Percentiles rank a stretch among this genome's conserved stretches.
phyloP scores from a whole-genome alignment of 2,113 vertebrate genomes.

The Sorex araneus region DNA sequence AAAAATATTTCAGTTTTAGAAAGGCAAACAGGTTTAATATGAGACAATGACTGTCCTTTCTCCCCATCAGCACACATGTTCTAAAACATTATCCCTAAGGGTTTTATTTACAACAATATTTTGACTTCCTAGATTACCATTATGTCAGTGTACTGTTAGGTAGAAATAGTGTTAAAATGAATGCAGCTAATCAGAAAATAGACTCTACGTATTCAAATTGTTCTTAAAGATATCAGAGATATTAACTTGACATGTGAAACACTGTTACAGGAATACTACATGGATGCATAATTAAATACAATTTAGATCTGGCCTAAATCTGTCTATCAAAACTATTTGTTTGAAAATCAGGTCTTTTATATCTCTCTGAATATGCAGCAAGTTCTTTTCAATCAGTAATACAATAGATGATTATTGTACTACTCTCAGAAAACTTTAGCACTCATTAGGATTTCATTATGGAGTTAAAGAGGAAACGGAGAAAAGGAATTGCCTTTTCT shows the following conservation, averaged over 20 bases:
- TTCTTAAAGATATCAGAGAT: conserved; percentile 75
- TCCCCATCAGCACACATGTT: not conserved
- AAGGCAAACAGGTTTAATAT: conserved; percentile 61
- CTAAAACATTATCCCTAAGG: conserved; percentile 40
- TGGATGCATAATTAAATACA: conserved; percentile 78
- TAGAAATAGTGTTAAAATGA: conserved; percentile 68
- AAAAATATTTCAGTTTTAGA: conserved; percentile 61
- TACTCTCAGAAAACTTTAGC: conserved; percentile 79
- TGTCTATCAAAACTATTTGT: conserved; percentile 77
- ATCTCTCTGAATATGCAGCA: conserved; percentile 75
- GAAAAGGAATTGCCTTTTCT: conserved; percentile 70
- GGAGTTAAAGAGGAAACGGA: conserved; percentile 76
- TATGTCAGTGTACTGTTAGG: conserved; percentile 42
- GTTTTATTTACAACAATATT: conserved; percentile 78
- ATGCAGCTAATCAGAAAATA: conserved; percentile 69
- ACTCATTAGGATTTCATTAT: conserved; percentile 82
- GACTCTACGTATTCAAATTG: conserved; percentile 58
- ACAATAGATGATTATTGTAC: conserved; percentile 81
- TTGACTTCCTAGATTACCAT: conserved; percentile 69
- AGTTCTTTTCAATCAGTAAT: conserved; percentile 84
- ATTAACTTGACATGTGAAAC: conserved; percentile 76
- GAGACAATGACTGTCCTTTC: not conserved
- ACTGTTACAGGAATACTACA: conserved; percentile 60
- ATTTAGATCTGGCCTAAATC: conserved; percentile 79
- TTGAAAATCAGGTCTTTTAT: conserved; percentile 81